phyloP scores from a whole-genome alignment of 2,888 invertebrate species.

The Drosophila hawaiiensis region DNA sequence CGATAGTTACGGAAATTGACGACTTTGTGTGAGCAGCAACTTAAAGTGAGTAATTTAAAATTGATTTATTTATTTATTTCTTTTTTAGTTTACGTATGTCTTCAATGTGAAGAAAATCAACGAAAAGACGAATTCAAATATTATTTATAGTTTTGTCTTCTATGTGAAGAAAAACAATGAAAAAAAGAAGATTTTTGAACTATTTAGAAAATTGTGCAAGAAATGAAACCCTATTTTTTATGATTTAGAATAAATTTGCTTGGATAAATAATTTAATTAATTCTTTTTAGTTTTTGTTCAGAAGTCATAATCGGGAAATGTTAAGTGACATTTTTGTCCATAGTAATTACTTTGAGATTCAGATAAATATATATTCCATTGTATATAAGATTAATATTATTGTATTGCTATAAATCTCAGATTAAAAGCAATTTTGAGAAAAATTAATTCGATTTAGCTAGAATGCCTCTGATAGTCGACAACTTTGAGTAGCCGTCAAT shows the following conservation, averaged over 20 bases:
- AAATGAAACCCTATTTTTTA: not conserved
- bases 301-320: not conserved
- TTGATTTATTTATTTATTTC: not conserved
- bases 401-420: not conserved
- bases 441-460: not conserved
- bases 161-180: not conserved
- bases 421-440: not conserved
- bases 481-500: not conserved
- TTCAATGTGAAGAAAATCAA: not conserved
- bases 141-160: not conserved
- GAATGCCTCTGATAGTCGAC: not conserved
- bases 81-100: not conserved
- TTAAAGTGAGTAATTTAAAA: not conserved
- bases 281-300: not conserved
- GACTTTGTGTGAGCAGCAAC: not conserved
- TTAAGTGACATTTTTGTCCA: not conserved
- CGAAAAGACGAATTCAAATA: not conserved
- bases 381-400: not conserved
- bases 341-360: not conserved
- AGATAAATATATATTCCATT: not conserved
- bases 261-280: not conserved
- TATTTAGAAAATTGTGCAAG: not conserved
- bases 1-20: not conserved
- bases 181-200: fast-evolving
- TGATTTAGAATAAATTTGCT: not conserved